phyloP scores from a whole-genome alignment of 1,140 invertebrate genomes.

The Acromyrmex echinatior region DNA sequence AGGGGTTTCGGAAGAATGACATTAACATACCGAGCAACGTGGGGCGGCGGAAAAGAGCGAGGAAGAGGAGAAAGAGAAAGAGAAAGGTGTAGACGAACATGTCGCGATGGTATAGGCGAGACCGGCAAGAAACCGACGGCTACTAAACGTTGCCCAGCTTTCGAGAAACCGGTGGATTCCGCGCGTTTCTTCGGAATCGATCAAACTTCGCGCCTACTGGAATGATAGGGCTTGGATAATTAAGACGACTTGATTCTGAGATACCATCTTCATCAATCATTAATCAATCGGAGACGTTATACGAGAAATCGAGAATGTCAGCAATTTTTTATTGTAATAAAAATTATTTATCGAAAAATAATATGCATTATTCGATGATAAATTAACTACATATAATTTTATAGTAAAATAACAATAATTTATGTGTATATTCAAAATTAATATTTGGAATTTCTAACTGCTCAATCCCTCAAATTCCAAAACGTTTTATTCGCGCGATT shows the following conservation, averaged over 20 bases:
- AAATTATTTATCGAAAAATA: not conserved
- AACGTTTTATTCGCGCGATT: not conserved
- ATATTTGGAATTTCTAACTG: not conserved
- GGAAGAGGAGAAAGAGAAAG: constrained; percentile 47
- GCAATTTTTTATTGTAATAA: not conserved
- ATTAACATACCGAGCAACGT: constrained; percentile 82
- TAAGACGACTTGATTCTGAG: constrained; percentile 71
- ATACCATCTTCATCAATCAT: constrained; percentile 66
- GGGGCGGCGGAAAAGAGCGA: constrained; percentile 49
- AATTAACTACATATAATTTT: not conserved
- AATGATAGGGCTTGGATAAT: constrained; percentile 65
- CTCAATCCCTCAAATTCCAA: not conserved
- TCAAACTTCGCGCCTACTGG: constrained; percentile 74
- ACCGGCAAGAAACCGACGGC: constrained; percentile 72
- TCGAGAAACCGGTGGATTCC: constrained; percentile 78
- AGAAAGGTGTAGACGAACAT: constrained; percentile 46
- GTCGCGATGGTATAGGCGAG: constrained; percentile 36
- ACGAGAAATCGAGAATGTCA: too few species aligned
- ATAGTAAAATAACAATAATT: not conserved
- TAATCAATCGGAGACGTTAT: not conserved
- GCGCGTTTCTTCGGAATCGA: constrained; percentile 74
- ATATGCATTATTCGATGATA: not conserved
- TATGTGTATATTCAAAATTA: not conserved
- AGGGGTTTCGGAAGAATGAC: constrained; percentile 80
- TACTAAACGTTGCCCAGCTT: constrained; percentile 59